A percentile compares a stretch with the other conserved stretches of the same genome.
These are phyloP conservation scores for Yponomeuta plumbellus DNA, from an alignment of 2,888 invertebrate genomes.

Conservation along the genomic window DNA sequence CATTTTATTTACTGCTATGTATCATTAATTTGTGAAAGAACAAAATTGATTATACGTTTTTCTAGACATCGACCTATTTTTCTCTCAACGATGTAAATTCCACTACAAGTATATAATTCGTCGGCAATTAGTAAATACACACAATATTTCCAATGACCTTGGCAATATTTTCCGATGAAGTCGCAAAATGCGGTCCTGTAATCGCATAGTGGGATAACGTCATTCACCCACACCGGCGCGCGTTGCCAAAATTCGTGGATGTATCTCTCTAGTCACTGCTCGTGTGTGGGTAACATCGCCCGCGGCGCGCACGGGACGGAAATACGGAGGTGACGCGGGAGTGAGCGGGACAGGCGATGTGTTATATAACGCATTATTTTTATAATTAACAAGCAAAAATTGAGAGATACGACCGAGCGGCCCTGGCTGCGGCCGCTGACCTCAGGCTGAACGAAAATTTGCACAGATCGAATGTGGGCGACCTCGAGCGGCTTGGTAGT, in stretches of 20 bases:
- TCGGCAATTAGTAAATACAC: no score
- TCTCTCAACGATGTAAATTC: no score
- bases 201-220: conserved; percentile 73
- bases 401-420: conserved; percentile 70
- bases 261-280: conserved; percentile 63
- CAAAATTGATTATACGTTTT: no score
- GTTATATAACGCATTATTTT: conserved; percentile 77
- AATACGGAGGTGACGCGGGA: conserved; percentile 30
- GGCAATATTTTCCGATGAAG: not conserved
- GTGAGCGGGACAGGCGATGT: conserved; percentile 41
- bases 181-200: conserved; percentile 54
- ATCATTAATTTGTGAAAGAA: no score
- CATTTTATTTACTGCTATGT: no score
- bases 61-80: no score
- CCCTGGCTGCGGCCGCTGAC: conserved; percentile 71
- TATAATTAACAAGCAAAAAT: conserved; percentile 77
- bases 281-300: conserved; percentile 58
- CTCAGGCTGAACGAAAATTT: conserved; percentile 65
- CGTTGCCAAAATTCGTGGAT: conserved; percentile 67
- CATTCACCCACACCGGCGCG: conserved; percentile 66
- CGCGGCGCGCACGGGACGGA: conserved; percentile 42
- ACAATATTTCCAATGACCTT: conserved; percentile 28
- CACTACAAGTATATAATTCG: no score
- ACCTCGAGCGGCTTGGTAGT: conserved; percentile 65
- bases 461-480: conserved; percentile 76